Evolutionary conservation across 2,113 vertebrate species (phyloP).

Genomic region (Gallinago media): DNA sequence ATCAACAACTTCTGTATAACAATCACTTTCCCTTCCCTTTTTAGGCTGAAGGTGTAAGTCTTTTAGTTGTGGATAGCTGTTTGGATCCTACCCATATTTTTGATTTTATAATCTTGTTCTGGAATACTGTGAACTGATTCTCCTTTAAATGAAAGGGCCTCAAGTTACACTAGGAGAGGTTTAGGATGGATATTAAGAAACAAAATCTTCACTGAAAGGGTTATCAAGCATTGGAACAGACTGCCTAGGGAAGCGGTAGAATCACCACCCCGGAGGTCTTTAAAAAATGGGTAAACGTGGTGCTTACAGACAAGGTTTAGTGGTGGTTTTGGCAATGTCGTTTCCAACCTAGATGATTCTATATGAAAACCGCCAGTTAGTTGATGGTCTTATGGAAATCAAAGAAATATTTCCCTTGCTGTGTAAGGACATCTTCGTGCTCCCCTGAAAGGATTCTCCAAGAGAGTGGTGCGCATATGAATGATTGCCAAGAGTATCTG

Average conservation of each 20-base stretch:
- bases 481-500: not conserved
- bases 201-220: not conserved
- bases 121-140: not conserved
- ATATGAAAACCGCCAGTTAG: not conserved
- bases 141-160: not conserved
- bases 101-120: not conserved
- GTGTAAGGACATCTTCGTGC: not conserved
- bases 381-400: not conserved
- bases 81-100: not conserved
- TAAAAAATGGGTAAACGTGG: not conserved
- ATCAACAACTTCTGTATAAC: not conserved
- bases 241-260: not conserved
- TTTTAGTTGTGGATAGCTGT: not conserved
- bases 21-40: not conserved
- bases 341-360: not conserved
- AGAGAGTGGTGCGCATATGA: not conserved
- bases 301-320: not conserved
- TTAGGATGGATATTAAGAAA: not conserved
- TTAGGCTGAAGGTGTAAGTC: not conserved
- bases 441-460: not conserved
- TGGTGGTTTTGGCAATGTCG: not conserved
- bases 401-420: not conserved
- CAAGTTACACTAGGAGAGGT: not conserved
- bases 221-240: not conserved
- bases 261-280: not conserved